phyloP scores from a whole-genome alignment of 2,888 invertebrate genomes.

The Rapana venosa region DNA sequence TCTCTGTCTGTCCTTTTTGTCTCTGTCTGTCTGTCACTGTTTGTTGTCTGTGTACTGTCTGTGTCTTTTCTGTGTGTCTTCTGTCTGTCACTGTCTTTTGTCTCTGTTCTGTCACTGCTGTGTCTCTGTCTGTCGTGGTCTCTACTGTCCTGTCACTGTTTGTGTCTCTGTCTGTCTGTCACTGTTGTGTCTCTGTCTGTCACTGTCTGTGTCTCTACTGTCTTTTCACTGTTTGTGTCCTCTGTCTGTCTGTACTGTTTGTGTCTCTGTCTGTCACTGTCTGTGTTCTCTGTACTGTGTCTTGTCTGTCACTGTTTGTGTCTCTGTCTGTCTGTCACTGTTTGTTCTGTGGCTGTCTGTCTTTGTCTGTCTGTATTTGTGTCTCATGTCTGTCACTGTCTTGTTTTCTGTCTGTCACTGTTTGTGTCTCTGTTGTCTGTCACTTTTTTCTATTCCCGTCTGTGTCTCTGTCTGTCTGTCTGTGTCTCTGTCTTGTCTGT shows the following conservation, averaged over 20 bases:
- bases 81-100: not conserved
- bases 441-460: not conserved
- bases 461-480: not conserved
- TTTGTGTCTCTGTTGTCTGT: not conserved
- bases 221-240: not conserved
- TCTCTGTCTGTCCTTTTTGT: too few species aligned
- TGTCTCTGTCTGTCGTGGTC: not conserved
- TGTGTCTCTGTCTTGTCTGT: not conserved
- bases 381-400: not conserved
- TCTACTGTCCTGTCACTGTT: not conserved
- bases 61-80: not conserved
- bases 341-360: too few species aligned
- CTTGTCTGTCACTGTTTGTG: not conserved
- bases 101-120: too few species aligned
- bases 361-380: not conserved
- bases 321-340: not conserved
- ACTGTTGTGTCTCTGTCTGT: not conserved
- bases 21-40: not conserved
- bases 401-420: not conserved
- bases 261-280: not conserved
- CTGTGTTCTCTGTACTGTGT: not conserved
- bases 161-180: not conserved
- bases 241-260: not conserved
- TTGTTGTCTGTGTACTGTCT: not conserved
- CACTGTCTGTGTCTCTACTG: not conserved